Conservation (phyloP, 2,113 vertebrate species). For the Heptranchias perlo region DNA sequence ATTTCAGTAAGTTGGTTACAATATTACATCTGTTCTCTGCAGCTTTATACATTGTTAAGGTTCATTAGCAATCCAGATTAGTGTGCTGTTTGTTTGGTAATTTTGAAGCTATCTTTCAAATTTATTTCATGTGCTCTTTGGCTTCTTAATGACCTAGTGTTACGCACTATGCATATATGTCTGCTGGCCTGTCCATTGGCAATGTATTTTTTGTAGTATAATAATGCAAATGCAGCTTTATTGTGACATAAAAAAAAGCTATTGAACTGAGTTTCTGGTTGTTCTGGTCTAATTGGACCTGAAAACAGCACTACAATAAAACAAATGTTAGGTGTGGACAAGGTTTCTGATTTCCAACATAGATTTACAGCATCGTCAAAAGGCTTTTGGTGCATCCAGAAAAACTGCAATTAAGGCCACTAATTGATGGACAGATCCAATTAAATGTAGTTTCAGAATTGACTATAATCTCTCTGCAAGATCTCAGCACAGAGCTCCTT, state of each 20-base stretch:
- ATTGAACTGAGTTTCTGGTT: not conserved
- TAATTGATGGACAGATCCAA: conserved; percentile 3
- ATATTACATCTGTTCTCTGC: no score
- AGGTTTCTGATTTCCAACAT: not conserved
- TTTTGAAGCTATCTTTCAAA: not conserved
- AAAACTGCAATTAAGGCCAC: not conserved
- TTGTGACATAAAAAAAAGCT: not conserved
- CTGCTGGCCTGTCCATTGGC: not conserved
- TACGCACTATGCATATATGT: not conserved
- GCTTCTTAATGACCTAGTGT: not conserved
- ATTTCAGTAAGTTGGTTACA: not conserved
- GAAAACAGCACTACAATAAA: not conserved
- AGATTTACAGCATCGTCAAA: not conserved
- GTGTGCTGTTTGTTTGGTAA: not conserved
- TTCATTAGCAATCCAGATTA: not conserved
- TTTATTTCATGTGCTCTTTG: not conserved
- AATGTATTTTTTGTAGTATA: not conserved
- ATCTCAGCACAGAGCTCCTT: not conserved
- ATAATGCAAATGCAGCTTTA: not conserved
- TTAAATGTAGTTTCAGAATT: not conserved
- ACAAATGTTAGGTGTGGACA: not conserved
- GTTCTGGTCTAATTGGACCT: not conserved
- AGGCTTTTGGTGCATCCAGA: not conserved
- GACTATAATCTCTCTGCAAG: not conserved
- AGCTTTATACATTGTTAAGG: not conserved